phyloP scores from a whole-genome alignment of 1,140 invertebrate species.

The Sipha flava region DNA sequence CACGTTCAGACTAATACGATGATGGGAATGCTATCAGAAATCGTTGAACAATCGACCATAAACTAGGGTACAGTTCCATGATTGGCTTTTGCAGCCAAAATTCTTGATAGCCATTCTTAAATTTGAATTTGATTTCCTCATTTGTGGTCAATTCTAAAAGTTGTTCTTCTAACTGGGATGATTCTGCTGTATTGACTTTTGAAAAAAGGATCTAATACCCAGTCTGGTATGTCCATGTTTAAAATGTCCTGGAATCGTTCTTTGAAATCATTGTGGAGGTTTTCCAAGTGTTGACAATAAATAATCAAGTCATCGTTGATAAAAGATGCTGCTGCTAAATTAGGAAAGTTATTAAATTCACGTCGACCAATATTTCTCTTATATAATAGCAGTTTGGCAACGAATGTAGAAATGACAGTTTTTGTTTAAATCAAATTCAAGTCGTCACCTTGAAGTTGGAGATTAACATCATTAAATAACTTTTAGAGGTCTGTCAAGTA shows the following conservation, averaged over 20 bases:
- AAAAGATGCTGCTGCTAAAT: not conserved
- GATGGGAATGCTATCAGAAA: not conserved
- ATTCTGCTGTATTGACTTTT: not conserved
- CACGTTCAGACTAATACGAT: too few species aligned
- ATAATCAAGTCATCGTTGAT: not conserved
- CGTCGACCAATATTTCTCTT: not conserved
- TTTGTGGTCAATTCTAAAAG: not conserved
- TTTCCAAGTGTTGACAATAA: not conserved
- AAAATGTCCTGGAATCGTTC: conserved; percentile 3
- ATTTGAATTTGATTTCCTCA: not conserved
- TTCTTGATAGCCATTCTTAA: not conserved
- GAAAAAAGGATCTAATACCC: conserved; percentile 12
- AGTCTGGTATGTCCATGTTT: not conserved
- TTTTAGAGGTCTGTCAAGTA: conserved; percentile 41
- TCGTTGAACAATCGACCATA: conserved; percentile 15
- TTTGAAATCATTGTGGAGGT: not conserved
- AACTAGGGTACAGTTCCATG: not conserved
- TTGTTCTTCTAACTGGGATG: not conserved
- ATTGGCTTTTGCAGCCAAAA: conserved; percentile 19
- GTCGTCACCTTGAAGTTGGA: conserved; percentile 32
- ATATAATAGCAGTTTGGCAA: not conserved
- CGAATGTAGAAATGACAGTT: not conserved
- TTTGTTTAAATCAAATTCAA: conserved; percentile 7
- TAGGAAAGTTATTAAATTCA: not conserved
- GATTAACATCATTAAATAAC: conserved; percentile 39